A percentile compares a stretch with the other conserved stretches of the same genome.
phyloP scores from a whole-genome alignment of 2,113 vertebrate species.

The Artemisiospiza belli region DNA sequence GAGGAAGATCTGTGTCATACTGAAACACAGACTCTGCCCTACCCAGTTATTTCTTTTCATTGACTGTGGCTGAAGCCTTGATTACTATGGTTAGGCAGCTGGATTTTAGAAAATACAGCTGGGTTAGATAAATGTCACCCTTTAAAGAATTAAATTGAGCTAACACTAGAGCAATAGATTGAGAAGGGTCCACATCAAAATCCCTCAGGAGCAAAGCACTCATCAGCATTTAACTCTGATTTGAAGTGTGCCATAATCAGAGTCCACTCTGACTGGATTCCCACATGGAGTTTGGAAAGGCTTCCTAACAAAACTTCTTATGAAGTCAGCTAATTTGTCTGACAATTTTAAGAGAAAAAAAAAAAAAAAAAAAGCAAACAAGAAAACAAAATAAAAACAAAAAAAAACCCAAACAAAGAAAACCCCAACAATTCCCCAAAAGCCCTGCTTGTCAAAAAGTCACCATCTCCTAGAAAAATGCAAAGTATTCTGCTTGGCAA shows the following conservation, averaged over 20 bases:
- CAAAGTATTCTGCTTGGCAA: neutral
- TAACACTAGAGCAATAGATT: neutral
- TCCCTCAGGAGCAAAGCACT: neutral
- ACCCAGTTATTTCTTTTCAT: neutral
- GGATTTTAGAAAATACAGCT: neutral
- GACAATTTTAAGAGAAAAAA: neutral
- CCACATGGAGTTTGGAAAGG: neutral
- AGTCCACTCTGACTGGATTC: neutral
- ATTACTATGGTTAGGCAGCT: neutral
- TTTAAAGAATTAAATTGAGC: neutral
- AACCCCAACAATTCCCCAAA: rapidly evolving
- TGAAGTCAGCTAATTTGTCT: neutral
- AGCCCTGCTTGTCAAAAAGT: neutral
- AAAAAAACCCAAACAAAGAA: neutral
- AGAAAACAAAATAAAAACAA: neutral
- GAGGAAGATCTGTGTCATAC: neutral
- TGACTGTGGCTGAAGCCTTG: neutral
- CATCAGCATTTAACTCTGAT: constrained; percentile 4
- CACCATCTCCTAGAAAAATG: neutral
- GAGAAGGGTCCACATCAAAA: neutral
- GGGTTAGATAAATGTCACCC: neutral
- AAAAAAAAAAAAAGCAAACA: neutral
- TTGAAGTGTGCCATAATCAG: constrained; percentile 5
- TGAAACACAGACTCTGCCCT: neutral
- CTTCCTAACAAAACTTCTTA: neutral